Base-by-base conservation (phyloP, 2,113 vertebrate species). In the Gobio gobio region DNA sequence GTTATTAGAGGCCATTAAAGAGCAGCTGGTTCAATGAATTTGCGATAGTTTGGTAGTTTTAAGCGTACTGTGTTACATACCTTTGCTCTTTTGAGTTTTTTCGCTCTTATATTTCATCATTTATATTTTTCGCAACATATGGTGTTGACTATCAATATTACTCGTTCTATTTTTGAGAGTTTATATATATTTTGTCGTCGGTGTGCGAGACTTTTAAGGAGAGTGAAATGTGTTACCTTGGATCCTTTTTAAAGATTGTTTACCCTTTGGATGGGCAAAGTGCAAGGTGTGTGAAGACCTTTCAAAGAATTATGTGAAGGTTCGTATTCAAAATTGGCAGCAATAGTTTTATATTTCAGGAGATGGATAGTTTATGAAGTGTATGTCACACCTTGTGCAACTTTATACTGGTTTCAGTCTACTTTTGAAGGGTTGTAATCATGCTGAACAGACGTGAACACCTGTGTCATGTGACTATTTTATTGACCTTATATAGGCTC, bases 341-440 rank as follows among this genome's bases (percentile, higher is more conserved):
- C 78, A 81, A 81, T 81, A 81, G 78, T 81, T 81, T 81, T 81
- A 81, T 88, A 83, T 78, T 76, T 83, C 61, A 84, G 84, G 29
- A 86, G 86, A 88, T 58, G 85, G 85, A 40, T 45, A 59, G 36
- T 26, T 68, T 51, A 45, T 36, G 16, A 26, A 66, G n/a, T 63
- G 18, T 64, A 63, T 59, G 8, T 63, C 58, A 82, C 58, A 51
- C 85, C 87, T 61, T 77, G 82, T 45, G 58, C 58, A 63, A 88
- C 86, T 90, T 78, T 51, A 86, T 83, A 85, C 84, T 86, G 84
- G 83, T 88, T 83, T 89, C 83, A 78, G 82, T 82, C 22, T 29
- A 14, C 49, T 45, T 68, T 66, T 77, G 16, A 68, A 77, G 83
- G 54, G 26, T 16, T 79, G 54, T 18, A 63, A 76, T 43, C 16